Base-by-base conservation (phyloP, 2,113 vertebrate species). In the Callipepla californica region DNA sequence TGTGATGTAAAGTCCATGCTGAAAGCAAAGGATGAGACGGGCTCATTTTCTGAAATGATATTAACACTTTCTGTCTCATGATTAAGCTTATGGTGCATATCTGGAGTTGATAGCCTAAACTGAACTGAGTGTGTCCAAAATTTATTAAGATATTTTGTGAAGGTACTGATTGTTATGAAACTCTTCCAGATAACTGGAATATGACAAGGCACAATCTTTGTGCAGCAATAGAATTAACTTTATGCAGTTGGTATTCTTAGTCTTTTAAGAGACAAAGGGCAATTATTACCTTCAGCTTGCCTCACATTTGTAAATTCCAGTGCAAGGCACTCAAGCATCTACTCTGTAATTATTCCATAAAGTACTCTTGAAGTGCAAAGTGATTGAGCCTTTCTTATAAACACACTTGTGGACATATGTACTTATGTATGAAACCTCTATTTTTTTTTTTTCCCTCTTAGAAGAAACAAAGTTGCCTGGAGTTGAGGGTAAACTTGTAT, bases 1-100 rank as follows among this genome's bases (percentile, higher is more conserved):
- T 57, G 28, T 93, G 85, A 92, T 93, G 59, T 93, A 80, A 92
- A 91, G 91, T 94, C 93, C 89, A 32, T 50, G 80, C 85, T 96
- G 77, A 91, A 94, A 85, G 88, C 84, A 74, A 93, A 84, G 69
- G 93, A 89, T 89, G 67, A 93, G 14, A 30, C 74, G 66, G 65
- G 48, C 23, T 89, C 51, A 28, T 53, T 17, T 87, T 84, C 89
- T 90, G 89, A 62, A 96, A 80, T 61, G 61, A 53, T 74, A 59
- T 82, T 89, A 93, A 91, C 75, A 13, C 81, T 87, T 85, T 73
- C 80, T 74, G 13, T 89, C 45, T 93, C 34, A 5, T 47, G 34
- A 48, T 73, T 85, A 80, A 21, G 19, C 38, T 7, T n/a, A 20
- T 4, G 53, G 12, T 74, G 28, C 5, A 2, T 40, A 15, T 61